These are phyloP conservation scores for Ectropis crepuscularia DNA, from an alignment of 2,888 invertebrate species.

Conservation along the genomic window DNA sequence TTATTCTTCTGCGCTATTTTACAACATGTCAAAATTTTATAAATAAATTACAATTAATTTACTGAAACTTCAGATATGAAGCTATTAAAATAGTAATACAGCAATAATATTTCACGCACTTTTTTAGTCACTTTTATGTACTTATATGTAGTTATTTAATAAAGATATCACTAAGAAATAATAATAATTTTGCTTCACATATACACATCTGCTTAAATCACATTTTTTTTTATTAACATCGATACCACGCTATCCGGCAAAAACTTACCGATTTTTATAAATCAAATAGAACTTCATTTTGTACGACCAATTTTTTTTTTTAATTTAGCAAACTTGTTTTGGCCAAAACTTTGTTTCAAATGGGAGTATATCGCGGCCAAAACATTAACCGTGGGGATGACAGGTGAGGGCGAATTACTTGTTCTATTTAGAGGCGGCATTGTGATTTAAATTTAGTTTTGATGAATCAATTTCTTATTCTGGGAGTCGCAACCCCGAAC, in stretches of 20 bases:
- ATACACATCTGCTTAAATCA: too few species aligned
- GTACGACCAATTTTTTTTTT: constrained; percentile 47
- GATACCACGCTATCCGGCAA: constrained; percentile 13
- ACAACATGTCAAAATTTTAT: too few species aligned
- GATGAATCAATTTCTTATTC: background rate
- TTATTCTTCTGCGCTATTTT: too few species aligned
- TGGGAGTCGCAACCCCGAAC: too few species aligned
- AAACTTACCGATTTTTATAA: constrained; percentile 74
- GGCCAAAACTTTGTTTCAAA: constrained; percentile 45
- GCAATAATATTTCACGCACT: too few species aligned
- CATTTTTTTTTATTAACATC: background rate
- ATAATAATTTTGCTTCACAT: too few species aligned
- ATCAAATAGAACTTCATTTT: constrained; percentile 72
- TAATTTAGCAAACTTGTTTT: constrained; percentile 48
- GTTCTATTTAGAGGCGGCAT: constrained; percentile 24
- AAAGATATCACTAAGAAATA: too few species aligned
- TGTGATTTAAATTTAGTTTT: constrained; percentile 29
- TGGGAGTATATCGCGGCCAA: constrained; percentile 43
- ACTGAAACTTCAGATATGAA: too few species aligned
- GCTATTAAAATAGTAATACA: too few species aligned
- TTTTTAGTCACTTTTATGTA: too few species aligned
- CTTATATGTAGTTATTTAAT: too few species aligned
- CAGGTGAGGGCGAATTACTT: constrained; percentile 21
- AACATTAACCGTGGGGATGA: constrained; percentile 31
- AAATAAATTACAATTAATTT: too few species aligned